A percentile compares a stretch with the other conserved stretches of the same genome.
phyloP scores from a whole-genome alignment of 2,888 invertebrate genomes.

The Ophion costatus region DNA sequence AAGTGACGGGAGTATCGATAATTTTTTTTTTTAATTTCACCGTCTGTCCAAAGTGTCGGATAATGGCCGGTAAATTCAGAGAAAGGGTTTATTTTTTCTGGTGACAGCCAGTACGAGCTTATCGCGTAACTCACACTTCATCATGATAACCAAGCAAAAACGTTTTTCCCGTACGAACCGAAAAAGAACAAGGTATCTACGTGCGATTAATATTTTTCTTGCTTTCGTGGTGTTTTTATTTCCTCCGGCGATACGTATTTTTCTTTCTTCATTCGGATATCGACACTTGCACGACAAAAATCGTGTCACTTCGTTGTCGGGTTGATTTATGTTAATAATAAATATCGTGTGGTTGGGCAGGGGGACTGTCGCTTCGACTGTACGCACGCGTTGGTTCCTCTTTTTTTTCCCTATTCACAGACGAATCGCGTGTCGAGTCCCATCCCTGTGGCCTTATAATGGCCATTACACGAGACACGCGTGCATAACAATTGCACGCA shows the following conservation, averaged over 20 bases:
- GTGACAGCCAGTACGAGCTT: not conserved
- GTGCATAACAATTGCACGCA: conserved; percentile 58
- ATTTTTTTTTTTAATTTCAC: not conserved
- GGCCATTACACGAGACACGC: conserved; percentile 56
- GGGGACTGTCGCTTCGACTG: conserved; percentile 16
- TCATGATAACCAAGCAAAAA: conserved; percentile 11
- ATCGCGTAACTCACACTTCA: not conserved
- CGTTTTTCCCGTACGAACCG: not conserved
- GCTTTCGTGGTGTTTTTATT: too few species aligned
- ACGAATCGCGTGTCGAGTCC: conserved; percentile 63
- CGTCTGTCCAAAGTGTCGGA: not conserved
- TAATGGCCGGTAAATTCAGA: not conserved
- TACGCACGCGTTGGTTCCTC: not conserved
- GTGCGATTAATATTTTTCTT: conserved; percentile 7
- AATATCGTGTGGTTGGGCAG: conserved; percentile 34
- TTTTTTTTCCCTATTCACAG: conserved; percentile 49
- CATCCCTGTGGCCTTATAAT: conserved; percentile 36
- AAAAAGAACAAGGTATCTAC: not conserved
- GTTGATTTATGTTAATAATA: conserved; percentile 64
- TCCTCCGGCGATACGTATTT: not conserved
- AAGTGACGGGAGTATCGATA: conserved; percentile 15
- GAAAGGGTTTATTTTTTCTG: conserved; percentile 15
- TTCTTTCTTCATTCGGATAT: conserved; percentile 19
- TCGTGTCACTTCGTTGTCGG: conserved; percentile 3
- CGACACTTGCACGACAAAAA: conserved; percentile 38